phyloP scores from a whole-genome alignment of 2,888 invertebrate genomes.

The Parnassius glacialis region DNA sequence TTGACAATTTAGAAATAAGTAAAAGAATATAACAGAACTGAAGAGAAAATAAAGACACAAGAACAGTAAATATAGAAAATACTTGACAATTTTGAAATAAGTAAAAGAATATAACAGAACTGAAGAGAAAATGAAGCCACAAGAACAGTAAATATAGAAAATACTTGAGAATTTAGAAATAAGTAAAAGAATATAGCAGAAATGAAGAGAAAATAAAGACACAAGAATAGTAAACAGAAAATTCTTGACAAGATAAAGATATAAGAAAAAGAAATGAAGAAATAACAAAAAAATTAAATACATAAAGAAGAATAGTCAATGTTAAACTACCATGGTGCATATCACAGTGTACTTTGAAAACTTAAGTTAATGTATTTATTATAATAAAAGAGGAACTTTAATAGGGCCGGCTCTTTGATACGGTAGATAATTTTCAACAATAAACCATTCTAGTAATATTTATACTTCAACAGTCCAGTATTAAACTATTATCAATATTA shows the following conservation, averaged over 20 bases:
- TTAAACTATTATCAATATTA: no score
- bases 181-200: not conserved
- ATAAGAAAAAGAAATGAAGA: slow-evolving; percentile 6
- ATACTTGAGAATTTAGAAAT: not conserved
- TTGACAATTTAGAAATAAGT: no score
- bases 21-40: no score
- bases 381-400: slow-evolving; percentile 54
- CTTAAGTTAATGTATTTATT: slow-evolving; percentile 34
- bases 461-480: not conserved
- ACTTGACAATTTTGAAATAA: no score
- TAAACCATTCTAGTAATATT: not conserved
- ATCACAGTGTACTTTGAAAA: slow-evolving; percentile 74
- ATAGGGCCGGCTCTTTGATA: slow-evolving; percentile 15
- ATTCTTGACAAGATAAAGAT: not conserved
- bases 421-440: not conserved
- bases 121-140: not conserved
- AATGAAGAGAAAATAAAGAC: not conserved
- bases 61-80: no score
- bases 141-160: not conserved
- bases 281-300: slow-evolving; percentile 8
- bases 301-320: slow-evolving; percentile 26
- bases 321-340: slow-evolving; percentile 61
- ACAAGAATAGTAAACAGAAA: not conserved
- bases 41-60: no score
- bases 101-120: not conserved